These are phyloP conservation scores for Vulpes ferrilata DNA, from an alignment of 2,113 vertebrate genomes.

Conservation along the genomic window DNA sequence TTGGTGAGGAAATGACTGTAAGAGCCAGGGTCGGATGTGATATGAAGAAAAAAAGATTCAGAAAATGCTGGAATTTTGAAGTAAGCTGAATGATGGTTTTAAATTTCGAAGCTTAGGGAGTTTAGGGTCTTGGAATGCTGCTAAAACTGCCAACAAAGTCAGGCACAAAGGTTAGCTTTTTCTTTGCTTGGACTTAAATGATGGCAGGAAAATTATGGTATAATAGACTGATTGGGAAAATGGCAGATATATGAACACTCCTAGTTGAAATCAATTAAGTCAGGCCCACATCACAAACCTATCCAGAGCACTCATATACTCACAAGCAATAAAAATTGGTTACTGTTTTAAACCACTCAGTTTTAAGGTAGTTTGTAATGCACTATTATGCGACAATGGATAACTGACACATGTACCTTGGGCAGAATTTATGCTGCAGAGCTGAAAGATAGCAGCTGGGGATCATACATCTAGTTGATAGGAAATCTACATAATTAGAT, in stretches of 20 bases:
- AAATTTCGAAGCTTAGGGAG: neutral
- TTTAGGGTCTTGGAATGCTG: constrained; percentile 2
- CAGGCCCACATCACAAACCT: neutral
- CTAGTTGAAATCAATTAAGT: neutral
- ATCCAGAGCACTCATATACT: neutral
- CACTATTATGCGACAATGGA: constrained; percentile 14
- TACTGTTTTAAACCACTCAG: neutral
- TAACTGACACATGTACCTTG: neutral
- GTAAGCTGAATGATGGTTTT: neutral
- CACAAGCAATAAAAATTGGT: neutral
- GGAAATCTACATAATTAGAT: neutral
- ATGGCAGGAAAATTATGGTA: neutral
- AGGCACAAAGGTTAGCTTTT: neutral
- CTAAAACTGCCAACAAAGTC: neutral
- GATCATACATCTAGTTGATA: neutral
- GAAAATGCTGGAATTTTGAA: constrained; percentile 15
- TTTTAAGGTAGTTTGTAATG: constrained; percentile 35
- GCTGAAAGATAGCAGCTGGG: neutral
- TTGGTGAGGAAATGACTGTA: neutral
- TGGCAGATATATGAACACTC: neutral
- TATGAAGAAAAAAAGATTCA: neutral
- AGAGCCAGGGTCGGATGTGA: neutral
- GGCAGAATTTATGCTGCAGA: neutral
- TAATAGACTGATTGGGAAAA: neutral
- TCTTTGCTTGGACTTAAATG: neutral